Evolutionary conservation across 2,797 vertebrate species (phyloP).

Genomic region (Loris lydekkerianus): DNA sequence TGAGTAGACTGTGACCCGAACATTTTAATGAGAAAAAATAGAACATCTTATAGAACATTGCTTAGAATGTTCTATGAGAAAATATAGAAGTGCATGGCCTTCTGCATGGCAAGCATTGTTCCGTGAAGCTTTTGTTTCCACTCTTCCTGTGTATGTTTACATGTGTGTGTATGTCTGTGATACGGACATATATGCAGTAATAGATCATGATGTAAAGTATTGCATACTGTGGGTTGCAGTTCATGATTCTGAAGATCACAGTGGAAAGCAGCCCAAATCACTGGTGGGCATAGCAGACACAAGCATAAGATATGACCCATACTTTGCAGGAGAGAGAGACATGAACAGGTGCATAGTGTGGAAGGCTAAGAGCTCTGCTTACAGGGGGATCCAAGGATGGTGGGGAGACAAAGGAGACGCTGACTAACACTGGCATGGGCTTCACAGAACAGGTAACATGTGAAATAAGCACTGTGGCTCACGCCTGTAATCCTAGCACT

Average conservation of each 20-base stretch:
- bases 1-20: conserved; percentile 17
- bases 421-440: background rate
- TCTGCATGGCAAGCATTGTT: background rate
- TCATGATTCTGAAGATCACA: background rate
- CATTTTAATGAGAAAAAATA: background rate
- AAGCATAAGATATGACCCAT: background rate
- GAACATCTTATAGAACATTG: background rate
- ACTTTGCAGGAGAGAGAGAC: background rate
- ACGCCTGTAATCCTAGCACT: no score
- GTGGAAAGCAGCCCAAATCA: background rate
- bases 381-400: background rate
- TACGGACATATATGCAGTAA: background rate
- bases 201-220: background rate
- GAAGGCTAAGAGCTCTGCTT: no score
- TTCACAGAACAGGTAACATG: background rate
- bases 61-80: background rate
- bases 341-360: fast-evolving
- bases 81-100: background rate
- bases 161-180: background rate
- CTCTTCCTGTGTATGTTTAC: background rate
- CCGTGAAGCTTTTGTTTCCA: background rate
- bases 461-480: background rate
- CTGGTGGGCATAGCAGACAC: background rate
- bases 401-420: background rate
- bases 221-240: background rate